Conservation (phyloP, 1,140 invertebrate species). For the Philopotamus ludificatus region DNA sequence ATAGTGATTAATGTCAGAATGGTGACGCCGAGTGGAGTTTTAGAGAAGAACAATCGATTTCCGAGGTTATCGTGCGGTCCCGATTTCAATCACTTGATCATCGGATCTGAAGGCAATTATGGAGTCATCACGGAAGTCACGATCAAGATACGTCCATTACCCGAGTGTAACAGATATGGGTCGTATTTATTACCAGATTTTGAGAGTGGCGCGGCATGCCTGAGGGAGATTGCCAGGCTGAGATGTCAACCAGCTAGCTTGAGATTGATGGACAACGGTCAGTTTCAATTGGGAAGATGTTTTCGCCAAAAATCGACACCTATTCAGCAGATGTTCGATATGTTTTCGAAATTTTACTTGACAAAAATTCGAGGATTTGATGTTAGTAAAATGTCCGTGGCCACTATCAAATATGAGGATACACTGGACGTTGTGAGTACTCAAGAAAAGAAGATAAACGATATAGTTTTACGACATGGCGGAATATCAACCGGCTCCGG, state of each 20-base stretch:
- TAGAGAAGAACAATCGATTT: slow-evolving; percentile 69
- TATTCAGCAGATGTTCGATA: slow-evolving; percentile 68
- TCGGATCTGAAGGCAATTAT: slow-evolving; percentile 95
- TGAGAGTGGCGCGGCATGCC: slow-evolving; percentile 80
- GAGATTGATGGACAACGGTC: slow-evolving; percentile 94
- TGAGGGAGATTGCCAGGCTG: slow-evolving; percentile 76
- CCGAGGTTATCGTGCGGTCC: slow-evolving; percentile 90
- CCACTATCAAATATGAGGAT: slow-evolving; percentile 94
- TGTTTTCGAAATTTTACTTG: slow-evolving; percentile 86
- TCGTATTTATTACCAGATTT: slow-evolving; percentile 94
- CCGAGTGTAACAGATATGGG: slow-evolving; percentile 81
- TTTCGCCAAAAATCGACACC: slow-evolving; percentile 65
- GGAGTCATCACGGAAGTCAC: slow-evolving; percentile 94
- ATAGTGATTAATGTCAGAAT: slow-evolving; percentile 85
- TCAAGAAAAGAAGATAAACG: slow-evolving; percentile 82
- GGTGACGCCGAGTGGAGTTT: slow-evolving; percentile 80
- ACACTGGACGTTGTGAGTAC: slow-evolving; percentile 65
- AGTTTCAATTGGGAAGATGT: slow-evolving; percentile 91
- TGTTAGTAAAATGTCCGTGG: slow-evolving; percentile 79
- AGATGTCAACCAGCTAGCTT: slow-evolving; percentile 93
- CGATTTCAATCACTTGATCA: slow-evolving; percentile 93
- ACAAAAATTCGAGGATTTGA: slow-evolving; percentile 89
- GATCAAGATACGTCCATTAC: slow-evolving; percentile 90
- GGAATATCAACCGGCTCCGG: slow-evolving; percentile 87
- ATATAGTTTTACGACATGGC: slow-evolving; percentile 70